A percentile compares a stretch with the other conserved stretches of the same genome.
phyloP scores from a whole-genome alignment of 2,888 invertebrate species.

The Eudasyphora cyanicolor region DNA sequence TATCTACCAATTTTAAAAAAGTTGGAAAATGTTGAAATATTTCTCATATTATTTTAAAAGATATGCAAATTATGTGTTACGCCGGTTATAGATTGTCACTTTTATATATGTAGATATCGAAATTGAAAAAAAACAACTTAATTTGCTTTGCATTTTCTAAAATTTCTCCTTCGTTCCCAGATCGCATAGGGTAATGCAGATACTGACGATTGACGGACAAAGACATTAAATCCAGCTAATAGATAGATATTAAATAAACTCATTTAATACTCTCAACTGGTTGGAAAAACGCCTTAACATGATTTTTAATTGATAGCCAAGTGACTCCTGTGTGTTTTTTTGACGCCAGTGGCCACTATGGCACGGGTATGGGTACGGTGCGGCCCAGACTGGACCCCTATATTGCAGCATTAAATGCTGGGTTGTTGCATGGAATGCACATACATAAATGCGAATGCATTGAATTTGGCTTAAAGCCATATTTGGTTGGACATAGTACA shows the following conservation, averaged over 20 bases:
- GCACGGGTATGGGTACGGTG: constrained; percentile 19
- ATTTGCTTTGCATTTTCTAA: too few relatives aligned
- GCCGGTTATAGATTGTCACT: too few relatives aligned
- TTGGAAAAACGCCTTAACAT: constrained; percentile 51
- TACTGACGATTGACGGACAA: not conserved
- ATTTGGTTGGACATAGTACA: constrained; percentile 48
- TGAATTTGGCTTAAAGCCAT: constrained; percentile 55
- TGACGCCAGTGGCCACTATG: not conserved
- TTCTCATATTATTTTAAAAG: too few relatives aligned
- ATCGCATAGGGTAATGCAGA: not conserved
- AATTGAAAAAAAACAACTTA: too few relatives aligned
- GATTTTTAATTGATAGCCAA: constrained; percentile 62
- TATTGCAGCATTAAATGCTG: not conserved
- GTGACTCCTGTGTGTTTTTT: constrained; percentile 59
- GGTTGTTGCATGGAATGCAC: constrained; percentile 36
- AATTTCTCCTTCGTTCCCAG: too few relatives aligned
- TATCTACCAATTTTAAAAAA: too few relatives aligned
- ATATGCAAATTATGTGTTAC: too few relatives aligned
- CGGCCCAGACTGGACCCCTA: constrained; percentile 28
- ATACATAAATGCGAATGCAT: not conserved
- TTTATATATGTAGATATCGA: too few relatives aligned
- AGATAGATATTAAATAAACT: not conserved
- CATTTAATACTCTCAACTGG: not conserved
- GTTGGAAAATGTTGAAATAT: too few relatives aligned
- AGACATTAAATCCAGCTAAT: constrained; percentile 1